Base-by-base conservation (phyloP, 2,113 vertebrate species). In the Scomber colias region DNA sequence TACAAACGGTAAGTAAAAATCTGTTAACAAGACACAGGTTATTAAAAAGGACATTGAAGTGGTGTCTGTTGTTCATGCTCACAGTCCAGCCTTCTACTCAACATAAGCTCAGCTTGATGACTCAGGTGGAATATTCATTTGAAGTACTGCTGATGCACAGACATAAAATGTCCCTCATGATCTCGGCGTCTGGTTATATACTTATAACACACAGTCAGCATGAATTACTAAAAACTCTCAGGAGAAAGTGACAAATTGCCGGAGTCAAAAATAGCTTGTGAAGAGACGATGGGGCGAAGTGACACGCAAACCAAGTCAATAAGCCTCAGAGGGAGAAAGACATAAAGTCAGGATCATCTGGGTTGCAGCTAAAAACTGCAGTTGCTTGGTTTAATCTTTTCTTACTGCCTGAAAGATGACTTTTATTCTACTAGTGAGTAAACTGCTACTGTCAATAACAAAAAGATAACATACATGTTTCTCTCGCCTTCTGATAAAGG, bases 401-500 rank as follows among this genome's bases (percentile, higher is more conserved):
- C 35, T 40, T 40, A 40, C 9, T 40, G 1, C 35, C 35, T 40
- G 35, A 2, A 40, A 40, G 35, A 40, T 9, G 35, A 40, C 1
- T 40, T 40, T 9, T 9, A 40, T 40, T 40, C 35, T 40, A 40
- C 35, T 40, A 40, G 35, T 40, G 35, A 40, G 35, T 9, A 40
- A 40, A 40, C 35, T 8, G 35, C 7, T 35, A 35, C 4, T 31
- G 31, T 8, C 35, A 3, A 13, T 14, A 48, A 75, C n/a, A 66
- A 27, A 14, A 21, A 66, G 54, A 55, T 6, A 12, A 75, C 98
- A 94, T 95, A 99, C 97, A 99, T 99, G 90, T 98, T 99, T 64
- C 96, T 95, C 90, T 99, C 97, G 5, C 93, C 93, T 86, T 98
- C 97, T 64, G 97, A 98, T 0, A 94, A 94, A 72, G 95, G 96